Evolutionary conservation across 2,888 invertebrate genomes (phyloP), one percentile per base, ranked within the genome.

Genomic region (Eumacrocentrus americanus): DNA sequence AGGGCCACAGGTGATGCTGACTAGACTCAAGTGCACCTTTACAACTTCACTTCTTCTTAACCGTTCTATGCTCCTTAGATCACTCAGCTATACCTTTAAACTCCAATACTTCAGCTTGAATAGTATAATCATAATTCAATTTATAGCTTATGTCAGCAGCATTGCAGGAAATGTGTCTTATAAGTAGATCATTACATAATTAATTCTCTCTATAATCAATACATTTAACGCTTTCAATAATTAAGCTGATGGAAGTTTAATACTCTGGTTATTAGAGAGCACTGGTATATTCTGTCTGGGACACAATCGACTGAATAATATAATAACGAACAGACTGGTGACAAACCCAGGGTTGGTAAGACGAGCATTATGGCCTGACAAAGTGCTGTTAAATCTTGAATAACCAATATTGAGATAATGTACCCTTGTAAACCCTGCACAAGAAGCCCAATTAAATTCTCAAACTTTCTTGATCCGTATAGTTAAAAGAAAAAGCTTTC

Each of bases 1-100:
- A 68, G 71, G 73, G 75, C 70, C 73, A 72, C 77, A 77, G 77
- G 75, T 77, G 77, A 77, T 74, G 74, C 72, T 74, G 74, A 75
- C 74, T 75, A 71, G 68, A 70, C 74, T 72, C 75, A 67, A 76
- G 75, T 72, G 70, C 70, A 69, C 66, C 69, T 67, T n/a, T n/a
- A n/a, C n/a, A n/a, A n/a, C n/a, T n/a, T n/a, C n/a, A n/a, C n/a
- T n/a, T n/a, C n/a, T 66, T 66, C 55, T 52, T 59, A 46, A 55
- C 42, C 16, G 22, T 18, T 16, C 12, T 40, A 16, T 40, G 12
- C 25, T 16, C 18, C 18, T 50, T 35, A 35, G n/a, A n/a, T n/a
- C n/a, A n/a, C n/a, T n/a, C n/a, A 40, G 18, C 16, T 37, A 12
- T 37, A 6, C 1, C 14, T 16, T 40, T n/a, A 18, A 3, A 42